Percentiles rank a stretch among this genome's conserved stretches.
Evolutionary conservation across 2,888 invertebrate genomes (phyloP).

Genomic region (Subacronicta megacephala): DNA sequence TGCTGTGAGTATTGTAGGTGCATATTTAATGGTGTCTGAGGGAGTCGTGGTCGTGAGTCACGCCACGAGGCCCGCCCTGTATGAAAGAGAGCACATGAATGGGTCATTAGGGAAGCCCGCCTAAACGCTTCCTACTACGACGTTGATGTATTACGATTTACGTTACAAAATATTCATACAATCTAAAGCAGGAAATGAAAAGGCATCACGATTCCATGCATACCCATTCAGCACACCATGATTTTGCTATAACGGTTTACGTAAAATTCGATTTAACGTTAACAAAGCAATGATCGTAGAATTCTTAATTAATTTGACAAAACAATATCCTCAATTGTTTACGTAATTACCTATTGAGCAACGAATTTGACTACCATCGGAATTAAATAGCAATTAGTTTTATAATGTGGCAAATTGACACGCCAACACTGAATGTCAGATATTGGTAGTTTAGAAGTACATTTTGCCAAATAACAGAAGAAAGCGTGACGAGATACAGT

Average conservation of each 20-base stretch:
- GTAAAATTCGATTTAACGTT: conserved; percentile 29
- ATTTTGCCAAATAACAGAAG: conserved; percentile 59
- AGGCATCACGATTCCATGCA: conserved; percentile 43
- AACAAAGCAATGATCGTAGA: conserved; percentile 10
- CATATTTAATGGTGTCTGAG: conserved; percentile 55
- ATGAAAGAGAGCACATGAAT: conserved; percentile 77
- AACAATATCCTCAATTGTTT: conserved; percentile 23
- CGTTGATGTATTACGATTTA: conserved; percentile 69
- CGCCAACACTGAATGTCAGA: conserved; percentile 9
- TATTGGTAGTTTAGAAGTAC: conserved; percentile 19
- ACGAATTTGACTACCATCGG: conserved; percentile 12
- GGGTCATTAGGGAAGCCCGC: conserved; percentile 76
- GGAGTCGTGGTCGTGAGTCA: conserved; percentile 76
- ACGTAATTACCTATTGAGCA: conserved; percentile 34
- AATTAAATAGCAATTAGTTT: conserved; percentile 15
- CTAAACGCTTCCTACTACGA: conserved; percentile 70
- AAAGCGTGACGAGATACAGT: conserved; percentile 76
- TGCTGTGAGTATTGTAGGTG: conserved; percentile 51
- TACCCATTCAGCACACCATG: conserved; percentile 33
- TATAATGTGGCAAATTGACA: conserved; percentile 7
- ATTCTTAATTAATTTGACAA: conserved; percentile 29
- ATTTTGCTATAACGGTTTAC: conserved; percentile 41
- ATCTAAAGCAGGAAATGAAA: conserved; percentile 59
- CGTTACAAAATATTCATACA: conserved; percentile 61
- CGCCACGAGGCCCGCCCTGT: conserved; percentile 57